Percentiles rank a stretch among this genome's conserved stretches.
phyloP scores from a whole-genome alignment of 2,888 invertebrate species.

The Macrosiphum euphorbiae region DNA sequence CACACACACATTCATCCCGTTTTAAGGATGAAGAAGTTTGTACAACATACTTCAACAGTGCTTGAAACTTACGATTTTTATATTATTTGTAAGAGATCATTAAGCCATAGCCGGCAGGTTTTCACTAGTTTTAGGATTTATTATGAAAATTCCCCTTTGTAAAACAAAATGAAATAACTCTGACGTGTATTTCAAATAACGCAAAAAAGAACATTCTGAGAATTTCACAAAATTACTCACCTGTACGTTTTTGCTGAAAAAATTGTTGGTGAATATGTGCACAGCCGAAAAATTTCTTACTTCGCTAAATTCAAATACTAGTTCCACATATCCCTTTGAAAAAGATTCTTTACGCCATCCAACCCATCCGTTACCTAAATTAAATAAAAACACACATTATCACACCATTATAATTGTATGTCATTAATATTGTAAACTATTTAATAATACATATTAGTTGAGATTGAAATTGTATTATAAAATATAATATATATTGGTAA shows the following conservation, averaged over 20 bases:
- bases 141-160: constrained; percentile 37
- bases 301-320: constrained; percentile 80
- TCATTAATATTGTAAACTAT: neutral
- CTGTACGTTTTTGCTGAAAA: constrained; percentile 79
- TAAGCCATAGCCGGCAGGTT: constrained; percentile 45
- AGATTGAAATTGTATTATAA: neutral
- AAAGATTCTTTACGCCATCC: constrained; percentile 79
- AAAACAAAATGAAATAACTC: constrained; percentile 31
- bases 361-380: constrained; percentile 77
- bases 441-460: neutral
- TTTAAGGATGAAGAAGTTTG: constrained; percentile 51
- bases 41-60: constrained; percentile 36
- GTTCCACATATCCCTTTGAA: constrained; percentile 74
- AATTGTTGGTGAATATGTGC: constrained; percentile 80
- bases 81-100: constrained; percentile 58
- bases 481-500: neutral
- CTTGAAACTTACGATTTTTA: constrained; percentile 55
- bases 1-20: neutral
- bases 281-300: constrained; percentile 79
- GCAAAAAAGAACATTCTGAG: neutral
- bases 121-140: constrained; percentile 10
- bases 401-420: neutral
- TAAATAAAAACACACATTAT: constrained; percentile 6
- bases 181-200: constrained; percentile 20
- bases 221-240: constrained; percentile 70